Conservation (phyloP, 2,797 vertebrate species). For the Cossypha heuglini region DNA sequence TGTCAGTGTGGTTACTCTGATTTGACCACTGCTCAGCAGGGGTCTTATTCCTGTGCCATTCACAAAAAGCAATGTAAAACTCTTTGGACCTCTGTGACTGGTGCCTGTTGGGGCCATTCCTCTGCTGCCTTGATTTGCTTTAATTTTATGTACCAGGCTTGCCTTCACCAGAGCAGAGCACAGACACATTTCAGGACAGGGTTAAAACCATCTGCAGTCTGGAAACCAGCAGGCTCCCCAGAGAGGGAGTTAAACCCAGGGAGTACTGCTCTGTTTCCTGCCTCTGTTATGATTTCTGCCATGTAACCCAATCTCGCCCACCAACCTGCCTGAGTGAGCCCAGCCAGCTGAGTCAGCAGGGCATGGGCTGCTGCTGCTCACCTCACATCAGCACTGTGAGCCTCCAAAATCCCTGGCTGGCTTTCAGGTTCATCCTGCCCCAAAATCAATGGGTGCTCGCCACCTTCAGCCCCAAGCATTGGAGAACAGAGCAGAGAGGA, state of each 20-base stretch:
- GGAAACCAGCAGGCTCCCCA: slow-evolving; percentile 62
- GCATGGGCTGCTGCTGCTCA: slow-evolving; percentile 29
- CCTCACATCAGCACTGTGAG: background rate
- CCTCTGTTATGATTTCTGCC: slow-evolving; percentile 91
- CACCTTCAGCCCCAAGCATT: accelerated
- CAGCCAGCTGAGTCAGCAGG: slow-evolving; percentile 87
- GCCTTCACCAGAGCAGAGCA: slow-evolving; percentile 9
- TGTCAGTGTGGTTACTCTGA: background rate
- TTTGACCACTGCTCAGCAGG: background rate
- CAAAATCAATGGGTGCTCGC: background rate
- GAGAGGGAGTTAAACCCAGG: slow-evolving; percentile 78
- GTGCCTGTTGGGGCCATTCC: background rate
- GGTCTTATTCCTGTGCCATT: background rate
- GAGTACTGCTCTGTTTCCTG: slow-evolving; percentile 91
- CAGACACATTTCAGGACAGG: slow-evolving; percentile 51
- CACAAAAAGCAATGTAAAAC: background rate
- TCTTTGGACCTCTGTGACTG: background rate
- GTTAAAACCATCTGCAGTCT: slow-evolving; percentile 81
- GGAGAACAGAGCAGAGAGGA: background rate
- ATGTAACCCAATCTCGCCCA: slow-evolving; percentile 80
- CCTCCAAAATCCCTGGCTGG: slow-evolving; percentile 21
- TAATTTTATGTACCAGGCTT: background rate
- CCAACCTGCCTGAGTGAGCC: slow-evolving; percentile 57
- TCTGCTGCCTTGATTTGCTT: background rate
- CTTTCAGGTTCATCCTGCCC: slow-evolving; percentile 18